Evolutionary conservation across 1,140 invertebrate species (phyloP).

Genomic region (Drosophila arizonae): DNA sequence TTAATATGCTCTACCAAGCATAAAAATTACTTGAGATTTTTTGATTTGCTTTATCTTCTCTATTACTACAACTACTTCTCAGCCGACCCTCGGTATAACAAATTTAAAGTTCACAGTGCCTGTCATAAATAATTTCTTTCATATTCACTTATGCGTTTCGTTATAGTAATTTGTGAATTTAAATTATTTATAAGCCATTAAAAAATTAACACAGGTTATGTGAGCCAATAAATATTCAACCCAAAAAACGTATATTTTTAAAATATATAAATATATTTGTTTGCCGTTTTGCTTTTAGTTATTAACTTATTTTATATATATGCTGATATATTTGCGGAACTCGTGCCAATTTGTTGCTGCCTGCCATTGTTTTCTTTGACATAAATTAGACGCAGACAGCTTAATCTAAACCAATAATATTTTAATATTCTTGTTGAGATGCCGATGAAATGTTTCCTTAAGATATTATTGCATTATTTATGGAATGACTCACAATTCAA

Average conservation of each 20-base stretch:
- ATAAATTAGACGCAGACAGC: slow-evolving; percentile 68
- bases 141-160: slow-evolving; percentile 31
- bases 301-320: not conserved
- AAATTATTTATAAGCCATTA: slow-evolving; percentile 70
- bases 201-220: slow-evolving; percentile 72
- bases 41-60: not conserved
- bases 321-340: slow-evolving; percentile 16
- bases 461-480: slow-evolving; percentile 1
- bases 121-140: slow-evolving; percentile 67
- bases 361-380: slow-evolving; percentile 72
- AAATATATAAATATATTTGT: not conserved
- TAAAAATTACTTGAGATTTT: no score
- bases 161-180: slow-evolving; percentile 54
- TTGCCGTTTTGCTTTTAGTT: slow-evolving; percentile 1
- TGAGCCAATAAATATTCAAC: slow-evolving; percentile 49
- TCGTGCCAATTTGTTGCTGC: slow-evolving; percentile 57
- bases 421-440: slow-evolving; percentile 25
- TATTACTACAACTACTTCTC: not conserved
- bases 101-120: slow-evolving; percentile 51
- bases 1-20: no score
- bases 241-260: slow-evolving; percentile 19
- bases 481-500: not conserved
- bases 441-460: slow-evolving; percentile 33
- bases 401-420: slow-evolving; percentile 62
- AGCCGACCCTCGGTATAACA: slow-evolving; percentile 19